A percentile compares a stretch with the other conserved stretches of the same genome.
phyloP scores from a whole-genome alignment of 2,797 vertebrate genomes.

The Spea hammondii region DNA sequence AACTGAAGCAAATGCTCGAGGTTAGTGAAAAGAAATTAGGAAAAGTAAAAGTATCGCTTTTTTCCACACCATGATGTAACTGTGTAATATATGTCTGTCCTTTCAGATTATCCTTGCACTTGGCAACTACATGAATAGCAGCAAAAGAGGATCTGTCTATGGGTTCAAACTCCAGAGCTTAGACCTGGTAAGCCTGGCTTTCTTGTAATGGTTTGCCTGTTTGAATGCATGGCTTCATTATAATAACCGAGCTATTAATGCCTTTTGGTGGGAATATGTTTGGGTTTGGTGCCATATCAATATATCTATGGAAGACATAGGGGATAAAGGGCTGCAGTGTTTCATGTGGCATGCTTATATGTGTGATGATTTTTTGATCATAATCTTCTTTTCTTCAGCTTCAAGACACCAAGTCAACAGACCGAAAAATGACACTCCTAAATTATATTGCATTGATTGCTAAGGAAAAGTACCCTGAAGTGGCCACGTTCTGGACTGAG shows the following conservation, averaged over 20 bases:
- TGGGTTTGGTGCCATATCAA: background rate
- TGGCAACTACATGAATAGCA: conserved; percentile 99
- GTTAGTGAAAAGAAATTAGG: conserved; percentile 59
- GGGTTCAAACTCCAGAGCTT: conserved; percentile 96
- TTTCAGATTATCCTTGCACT: conserved; percentile 88
- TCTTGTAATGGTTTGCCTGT: background rate
- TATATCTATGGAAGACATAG: too few relatives aligned
- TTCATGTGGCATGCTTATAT: too few relatives aligned
- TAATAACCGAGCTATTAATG: background rate
- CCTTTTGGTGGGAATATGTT: background rate
- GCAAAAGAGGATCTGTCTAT: conserved; percentile 92
- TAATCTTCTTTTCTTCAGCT: conserved; percentile 68
- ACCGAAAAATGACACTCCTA: conserved; percentile 92
- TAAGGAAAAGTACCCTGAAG: conserved; percentile 89
- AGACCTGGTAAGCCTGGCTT: conserved; percentile 80
- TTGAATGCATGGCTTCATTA: background rate
- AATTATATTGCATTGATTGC: conserved; percentile 94
- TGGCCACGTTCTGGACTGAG: conserved; percentile 89
- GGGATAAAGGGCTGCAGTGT: too few relatives aligned
- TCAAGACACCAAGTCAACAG: conserved; percentile 95
- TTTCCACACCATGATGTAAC: background rate
- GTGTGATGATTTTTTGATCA: background rate
- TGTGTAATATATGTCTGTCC: background rate
- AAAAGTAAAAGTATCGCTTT: background rate
- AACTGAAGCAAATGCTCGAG: conserved; percentile 91